A percentile compares a stretch with the other conserved stretches of the same genome.
These are phyloP conservation scores for Dunckerocampus dactyliophorus DNA, from an alignment of 2,113 vertebrate species.

Conservation along the genomic window DNA sequence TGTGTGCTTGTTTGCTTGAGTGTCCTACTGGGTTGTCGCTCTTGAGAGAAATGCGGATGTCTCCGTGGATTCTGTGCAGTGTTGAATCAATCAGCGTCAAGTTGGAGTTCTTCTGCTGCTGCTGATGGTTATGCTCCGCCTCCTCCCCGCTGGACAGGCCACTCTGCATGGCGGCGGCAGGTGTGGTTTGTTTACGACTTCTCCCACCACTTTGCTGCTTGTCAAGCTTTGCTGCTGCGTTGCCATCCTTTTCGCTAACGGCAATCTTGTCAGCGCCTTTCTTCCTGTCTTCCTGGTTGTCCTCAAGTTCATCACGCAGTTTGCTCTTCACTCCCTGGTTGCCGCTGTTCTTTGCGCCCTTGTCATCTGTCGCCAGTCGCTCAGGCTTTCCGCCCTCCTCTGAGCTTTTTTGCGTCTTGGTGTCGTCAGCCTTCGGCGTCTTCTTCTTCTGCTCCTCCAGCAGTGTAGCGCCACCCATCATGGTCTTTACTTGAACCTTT, in stretches of 20 bases:
- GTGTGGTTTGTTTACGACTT: neutral
- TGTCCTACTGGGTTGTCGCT: constrained; percentile 86
- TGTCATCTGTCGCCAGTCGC: neutral
- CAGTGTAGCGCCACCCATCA: constrained; percentile 34
- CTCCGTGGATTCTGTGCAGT: constrained; percentile 89
- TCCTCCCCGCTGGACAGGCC: neutral
- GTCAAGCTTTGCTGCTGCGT: no score
- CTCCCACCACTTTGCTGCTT: neutral
- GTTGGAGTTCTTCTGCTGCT: neutral
- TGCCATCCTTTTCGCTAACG: neutral
- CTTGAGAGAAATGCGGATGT: constrained; percentile 93
- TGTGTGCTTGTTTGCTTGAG: no score
- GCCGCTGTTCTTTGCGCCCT: constrained; percentile 1
- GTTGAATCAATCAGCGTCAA: constrained; percentile 80
- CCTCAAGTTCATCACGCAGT: no score
- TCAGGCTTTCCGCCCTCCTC: neutral
- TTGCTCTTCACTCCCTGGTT: neutral
- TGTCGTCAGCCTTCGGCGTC: neutral
- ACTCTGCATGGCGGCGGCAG: neutral
- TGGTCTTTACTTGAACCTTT: constrained; percentile 56
- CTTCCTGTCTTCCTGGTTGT: neutral
- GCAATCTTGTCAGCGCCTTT: neutral
- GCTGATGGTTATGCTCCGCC: neutral
- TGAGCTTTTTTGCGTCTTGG: neutral
- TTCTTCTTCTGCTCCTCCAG: neutral